Evolutionary conservation across 2,888 invertebrate genomes (phyloP).

Genomic region (Drosophila mercatorum): DNA sequence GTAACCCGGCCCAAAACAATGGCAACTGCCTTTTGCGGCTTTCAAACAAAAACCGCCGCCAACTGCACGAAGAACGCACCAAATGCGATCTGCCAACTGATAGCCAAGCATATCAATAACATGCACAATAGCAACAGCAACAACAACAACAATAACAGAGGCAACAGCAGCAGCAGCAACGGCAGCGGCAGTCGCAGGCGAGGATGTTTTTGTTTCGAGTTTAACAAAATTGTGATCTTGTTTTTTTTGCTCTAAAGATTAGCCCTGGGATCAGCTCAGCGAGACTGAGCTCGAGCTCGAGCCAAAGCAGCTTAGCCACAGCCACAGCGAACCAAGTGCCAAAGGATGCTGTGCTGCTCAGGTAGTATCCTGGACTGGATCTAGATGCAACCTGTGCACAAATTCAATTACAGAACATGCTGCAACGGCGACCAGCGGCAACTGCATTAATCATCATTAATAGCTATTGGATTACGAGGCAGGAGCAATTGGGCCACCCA

Average conservation of each 20-base stretch:
- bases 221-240: slow-evolving; percentile 79
- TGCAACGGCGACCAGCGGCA: slow-evolving; percentile 60
- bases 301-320: slow-evolving; percentile 79
- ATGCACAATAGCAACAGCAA: slow-evolving; percentile 29
- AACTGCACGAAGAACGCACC: slow-evolving; percentile 46
- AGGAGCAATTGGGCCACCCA: slow-evolving; percentile 61
- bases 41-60: slow-evolving; percentile 57
- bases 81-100: slow-evolving; percentile 63
- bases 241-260: slow-evolving; percentile 76
- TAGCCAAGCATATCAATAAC: slow-evolving; percentile 71
- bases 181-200: slow-evolving; percentile 14
- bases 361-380: slow-evolving; percentile 49
- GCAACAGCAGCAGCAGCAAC: slow-evolving; percentile 12
- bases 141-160: slow-evolving; percentile 29
- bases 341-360: slow-evolving; percentile 44
- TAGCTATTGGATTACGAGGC: slow-evolving; percentile 65
- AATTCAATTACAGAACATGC: slow-evolving; percentile 74
- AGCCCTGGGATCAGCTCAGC: slow-evolving; percentile 54
- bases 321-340: slow-evolving; percentile 16
- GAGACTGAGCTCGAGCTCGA: slow-evolving; percentile 66
- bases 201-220: slow-evolving; percentile 54
- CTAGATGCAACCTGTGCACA: slow-evolving; percentile 36
- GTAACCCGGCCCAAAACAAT: slow-evolving; percentile 55
- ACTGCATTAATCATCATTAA: slow-evolving; percentile 76
- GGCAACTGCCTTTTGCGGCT: slow-evolving; percentile 76